Evolutionary conservation across 2,797 vertebrate genomes (phyloP).

Genomic region (Margarornis squamiger): DNA sequence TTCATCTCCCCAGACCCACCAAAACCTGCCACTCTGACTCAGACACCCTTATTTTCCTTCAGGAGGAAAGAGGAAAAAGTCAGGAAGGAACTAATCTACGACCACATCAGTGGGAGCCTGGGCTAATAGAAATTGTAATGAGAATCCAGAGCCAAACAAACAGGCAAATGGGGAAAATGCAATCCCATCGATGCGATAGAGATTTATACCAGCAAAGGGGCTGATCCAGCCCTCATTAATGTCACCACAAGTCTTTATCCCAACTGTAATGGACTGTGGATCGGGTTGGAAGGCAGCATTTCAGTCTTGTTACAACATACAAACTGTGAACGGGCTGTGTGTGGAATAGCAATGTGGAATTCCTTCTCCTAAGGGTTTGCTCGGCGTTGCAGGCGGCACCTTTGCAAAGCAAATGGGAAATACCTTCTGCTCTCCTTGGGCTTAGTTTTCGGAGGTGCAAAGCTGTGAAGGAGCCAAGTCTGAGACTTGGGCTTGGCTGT

Average conservation of each 20-base stretch:
- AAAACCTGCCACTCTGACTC: background rate
- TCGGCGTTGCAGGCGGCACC: background rate
- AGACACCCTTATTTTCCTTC: background rate
- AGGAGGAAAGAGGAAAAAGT: background rate
- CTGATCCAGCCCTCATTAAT: constrained; percentile 10
- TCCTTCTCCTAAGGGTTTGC: background rate
- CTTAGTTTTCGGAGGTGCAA: background rate
- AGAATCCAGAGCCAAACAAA: constrained; percentile 20
- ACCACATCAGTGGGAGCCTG: background rate
- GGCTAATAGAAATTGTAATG: constrained; percentile 13
- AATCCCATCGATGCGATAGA: background rate
- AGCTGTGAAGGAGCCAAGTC: background rate
- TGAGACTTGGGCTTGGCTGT: background rate
- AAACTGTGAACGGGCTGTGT: rapidly evolving
- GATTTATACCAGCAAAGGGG: constrained; percentile 19
- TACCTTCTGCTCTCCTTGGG: background rate
- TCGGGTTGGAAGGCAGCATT: background rate
- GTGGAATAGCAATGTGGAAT: background rate
- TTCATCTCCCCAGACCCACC: background rate
- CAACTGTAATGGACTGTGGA: constrained; percentile 10
- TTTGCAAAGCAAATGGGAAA: background rate
- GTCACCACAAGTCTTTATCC: constrained; percentile 17
- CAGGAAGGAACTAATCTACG: background rate
- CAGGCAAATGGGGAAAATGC: background rate
- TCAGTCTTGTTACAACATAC: background rate